Conservation (phyloP, 2,888 invertebrate species). For the Pachliopta kotzebuea region DNA sequence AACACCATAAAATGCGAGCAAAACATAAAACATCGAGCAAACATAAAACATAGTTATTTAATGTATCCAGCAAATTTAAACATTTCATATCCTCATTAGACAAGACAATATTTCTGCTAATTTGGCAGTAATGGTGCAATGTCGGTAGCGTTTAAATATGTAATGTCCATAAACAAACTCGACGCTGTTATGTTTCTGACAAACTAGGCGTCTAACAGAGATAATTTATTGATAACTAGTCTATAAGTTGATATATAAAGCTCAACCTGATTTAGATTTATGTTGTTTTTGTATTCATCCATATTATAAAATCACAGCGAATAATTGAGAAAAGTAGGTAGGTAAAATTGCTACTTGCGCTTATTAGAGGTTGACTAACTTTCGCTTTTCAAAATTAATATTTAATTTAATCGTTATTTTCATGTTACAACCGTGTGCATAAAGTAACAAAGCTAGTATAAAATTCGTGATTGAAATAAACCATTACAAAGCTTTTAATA, state of each 20-base stretch:
- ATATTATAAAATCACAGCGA: not conserved
- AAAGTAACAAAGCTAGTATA: not conserved
- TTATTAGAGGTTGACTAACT: not conserved
- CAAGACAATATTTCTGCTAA: slow-evolving; percentile 6
- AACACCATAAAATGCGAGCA: not conserved
- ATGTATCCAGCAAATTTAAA: slow-evolving; percentile 7
- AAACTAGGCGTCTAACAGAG: not conserved
- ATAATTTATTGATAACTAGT: too few species aligned
- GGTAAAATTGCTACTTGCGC: not conserved
- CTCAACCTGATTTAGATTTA: too few species aligned
- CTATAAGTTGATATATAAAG: too few species aligned
- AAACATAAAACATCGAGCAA: not conserved
- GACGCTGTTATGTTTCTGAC: not conserved
- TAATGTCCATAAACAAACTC: not conserved
- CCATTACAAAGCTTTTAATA: not conserved
- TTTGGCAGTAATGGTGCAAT: not conserved
- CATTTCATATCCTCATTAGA: slow-evolving; percentile 10
- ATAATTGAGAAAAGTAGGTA: not conserved
- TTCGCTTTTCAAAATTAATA: not conserved
- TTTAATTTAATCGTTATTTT: not conserved
- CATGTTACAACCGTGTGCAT: too few species aligned
- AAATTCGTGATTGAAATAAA: not conserved
- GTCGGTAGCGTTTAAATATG: not conserved
- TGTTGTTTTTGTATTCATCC: not conserved
- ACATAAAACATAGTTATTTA: slow-evolving; percentile 14